A percentile compares a stretch with the other conserved stretches of the same genome.
Conservation (phyloP, 2,797 vertebrate species). For the Tamandua tetradactyla region DNA sequence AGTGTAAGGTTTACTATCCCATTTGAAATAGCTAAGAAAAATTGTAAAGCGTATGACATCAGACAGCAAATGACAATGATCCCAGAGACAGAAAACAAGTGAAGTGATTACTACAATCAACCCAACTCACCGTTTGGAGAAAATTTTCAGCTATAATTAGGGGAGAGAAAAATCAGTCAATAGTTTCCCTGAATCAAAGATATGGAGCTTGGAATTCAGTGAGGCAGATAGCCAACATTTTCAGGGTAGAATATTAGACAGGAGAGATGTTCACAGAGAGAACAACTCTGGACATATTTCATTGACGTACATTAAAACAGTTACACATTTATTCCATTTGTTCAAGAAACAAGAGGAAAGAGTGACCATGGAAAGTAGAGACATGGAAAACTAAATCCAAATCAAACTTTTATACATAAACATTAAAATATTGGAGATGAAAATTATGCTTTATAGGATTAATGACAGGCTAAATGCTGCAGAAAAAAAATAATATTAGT, state of each 20-base stretch:
- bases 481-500: slow-evolving; percentile 7
- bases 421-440: neutral
- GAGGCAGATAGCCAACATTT: neutral
- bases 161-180: too few species aligned
- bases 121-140: too few species aligned
- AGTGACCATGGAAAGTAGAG: neutral
- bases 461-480: neutral
- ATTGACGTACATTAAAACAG: neutral
- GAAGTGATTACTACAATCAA: too few species aligned
- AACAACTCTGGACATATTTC: neutral
- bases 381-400: neutral
- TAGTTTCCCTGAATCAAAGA: neutral
- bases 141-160: too few species aligned
- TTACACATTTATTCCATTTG: neutral
- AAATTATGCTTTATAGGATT: neutral
- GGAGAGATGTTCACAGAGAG: neutral
- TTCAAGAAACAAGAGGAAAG: neutral
- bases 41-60: neutral
- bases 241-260: neutral
- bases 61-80: too few species aligned
- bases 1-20: neutral
- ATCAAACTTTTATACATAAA: neutral
- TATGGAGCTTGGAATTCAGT: neutral
- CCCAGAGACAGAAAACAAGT: too few species aligned
- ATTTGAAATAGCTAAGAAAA: neutral